Conservation (phyloP, 1,140 invertebrate species). For the Heliconius congener region DNA sequence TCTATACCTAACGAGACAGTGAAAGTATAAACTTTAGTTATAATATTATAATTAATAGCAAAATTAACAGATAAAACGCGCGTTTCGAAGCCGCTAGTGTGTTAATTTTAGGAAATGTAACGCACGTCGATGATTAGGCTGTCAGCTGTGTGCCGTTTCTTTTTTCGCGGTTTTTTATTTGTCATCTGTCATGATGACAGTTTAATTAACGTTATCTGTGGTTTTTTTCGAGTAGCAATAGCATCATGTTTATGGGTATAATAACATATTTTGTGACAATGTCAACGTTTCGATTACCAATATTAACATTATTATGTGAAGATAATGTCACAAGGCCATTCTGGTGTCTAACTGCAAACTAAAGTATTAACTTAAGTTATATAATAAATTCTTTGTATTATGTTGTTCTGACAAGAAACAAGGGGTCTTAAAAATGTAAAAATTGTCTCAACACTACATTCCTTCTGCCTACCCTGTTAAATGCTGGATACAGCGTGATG, state of each 20-base stretch:
- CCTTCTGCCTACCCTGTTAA: no score
- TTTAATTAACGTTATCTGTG: slow-evolving; percentile 35
- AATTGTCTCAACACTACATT: no score
- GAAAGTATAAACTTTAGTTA: no score
- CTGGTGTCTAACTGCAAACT: no score
- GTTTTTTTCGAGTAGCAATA: slow-evolving; percentile 8
- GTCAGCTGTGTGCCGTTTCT: slow-evolving; percentile 17
- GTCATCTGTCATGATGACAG: slow-evolving; percentile 29
- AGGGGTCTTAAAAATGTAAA: no score
- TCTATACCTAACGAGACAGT: no score
- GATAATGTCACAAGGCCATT: neutral
- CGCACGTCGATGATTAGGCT: slow-evolving; percentile 35
- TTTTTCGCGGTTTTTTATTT: slow-evolving; percentile 29
- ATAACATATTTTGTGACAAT: neutral
- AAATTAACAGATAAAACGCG: neutral
- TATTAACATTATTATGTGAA: neutral
- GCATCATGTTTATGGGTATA: neutral
- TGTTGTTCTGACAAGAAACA: no score
- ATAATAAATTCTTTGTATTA: no score
- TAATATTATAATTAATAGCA: neutral
- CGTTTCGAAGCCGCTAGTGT: slow-evolving; percentile 8
- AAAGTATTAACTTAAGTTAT: no score
- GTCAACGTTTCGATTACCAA: neutral
- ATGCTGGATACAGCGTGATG: no score
- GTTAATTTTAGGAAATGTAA: slow-evolving; percentile 26